A percentile compares a stretch with the other conserved stretches of the same genome.
Evolutionary conservation across 2,888 invertebrate genomes (phyloP).

Genomic region (Marasmarcha lunaedactyla): DNA sequence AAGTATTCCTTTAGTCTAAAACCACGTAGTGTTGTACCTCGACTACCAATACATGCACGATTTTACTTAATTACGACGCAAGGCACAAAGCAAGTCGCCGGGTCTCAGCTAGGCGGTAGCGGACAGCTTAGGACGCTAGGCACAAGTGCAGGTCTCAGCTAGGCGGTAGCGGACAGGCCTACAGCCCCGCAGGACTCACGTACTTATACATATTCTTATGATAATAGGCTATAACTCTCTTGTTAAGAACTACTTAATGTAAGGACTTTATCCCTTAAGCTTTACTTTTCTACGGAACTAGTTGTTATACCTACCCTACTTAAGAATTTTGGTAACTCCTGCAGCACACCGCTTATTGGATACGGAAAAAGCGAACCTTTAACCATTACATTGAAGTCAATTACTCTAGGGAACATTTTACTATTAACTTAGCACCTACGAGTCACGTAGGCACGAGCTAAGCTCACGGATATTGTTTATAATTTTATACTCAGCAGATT

Average conservation of each 20-base stretch:
- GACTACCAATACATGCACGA: no score
- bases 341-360: constrained; percentile 12
- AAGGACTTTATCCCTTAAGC: constrained; percentile 50
- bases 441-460: constrained; percentile 52
- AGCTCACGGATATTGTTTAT: constrained; percentile 61
- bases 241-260: constrained; percentile 51
- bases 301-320: constrained; percentile 22
- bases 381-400: constrained; percentile 84
- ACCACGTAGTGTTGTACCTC: not conserved
- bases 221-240: constrained; percentile 59
- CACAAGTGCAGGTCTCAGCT: no score
- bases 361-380: constrained; percentile 36
- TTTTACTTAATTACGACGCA: no score
- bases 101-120: constrained; percentile 22
- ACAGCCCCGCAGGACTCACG: not conserved
- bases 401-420: constrained; percentile 86
- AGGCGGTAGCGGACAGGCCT: constrained; percentile 23
- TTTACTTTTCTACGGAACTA: constrained; percentile 58
- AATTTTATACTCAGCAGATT: constrained; percentile 65
- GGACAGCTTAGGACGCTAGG: no score
- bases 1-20: constrained; percentile 47
- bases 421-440: constrained; percentile 68
- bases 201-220: constrained; percentile 61
- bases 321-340: constrained; percentile 13
- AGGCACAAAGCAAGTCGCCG: no score